Conservation (phyloP, 2,888 invertebrate species). For the Camponotus fellah region DNA sequence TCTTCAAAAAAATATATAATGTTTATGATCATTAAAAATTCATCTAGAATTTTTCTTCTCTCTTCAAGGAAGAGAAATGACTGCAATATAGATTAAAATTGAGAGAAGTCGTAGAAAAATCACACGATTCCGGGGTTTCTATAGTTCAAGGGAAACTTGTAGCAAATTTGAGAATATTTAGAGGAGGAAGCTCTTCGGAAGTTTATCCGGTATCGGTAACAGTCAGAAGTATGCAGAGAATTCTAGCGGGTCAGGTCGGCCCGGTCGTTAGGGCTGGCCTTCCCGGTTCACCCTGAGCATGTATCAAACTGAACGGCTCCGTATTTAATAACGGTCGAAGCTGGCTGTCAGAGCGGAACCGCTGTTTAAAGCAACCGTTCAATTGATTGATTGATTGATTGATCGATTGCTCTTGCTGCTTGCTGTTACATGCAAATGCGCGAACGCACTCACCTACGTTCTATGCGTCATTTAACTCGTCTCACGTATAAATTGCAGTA, state of each 20-base stretch:
- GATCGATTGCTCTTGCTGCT: slow-evolving; percentile 60
- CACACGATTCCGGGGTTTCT: neutral
- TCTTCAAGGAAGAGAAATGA: neutral
- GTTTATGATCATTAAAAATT: neutral
- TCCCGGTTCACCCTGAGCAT: slow-evolving; percentile 49
- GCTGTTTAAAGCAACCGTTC: slow-evolving; percentile 46
- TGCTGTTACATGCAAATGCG: slow-evolving; percentile 24
- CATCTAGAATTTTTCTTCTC: neutral
- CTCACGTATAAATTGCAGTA: slow-evolving; percentile 20
- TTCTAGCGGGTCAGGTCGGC: slow-evolving; percentile 68
- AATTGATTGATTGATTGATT: slow-evolving; percentile 70
- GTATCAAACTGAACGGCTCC: slow-evolving; percentile 64
- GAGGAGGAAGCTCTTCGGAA: slow-evolving; percentile 25
- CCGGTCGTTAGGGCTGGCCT: slow-evolving; percentile 73
- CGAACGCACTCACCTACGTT: neutral
- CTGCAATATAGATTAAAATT: neutral
- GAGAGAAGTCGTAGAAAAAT: neutral
- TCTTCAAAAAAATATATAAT: neutral
- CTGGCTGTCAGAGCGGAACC: slow-evolving; percentile 50
- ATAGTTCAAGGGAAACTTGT: neutral
- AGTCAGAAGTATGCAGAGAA: slow-evolving; percentile 76
- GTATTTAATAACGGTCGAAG: slow-evolving; percentile 71
- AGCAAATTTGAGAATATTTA: slow-evolving; percentile 20
- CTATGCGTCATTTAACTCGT: slow-evolving; percentile 29
- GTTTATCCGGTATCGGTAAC: slow-evolving; percentile 62